Evolutionary conservation across 1,140 invertebrate genomes (phyloP), one percentile per base, ranked within the genome.

Genomic region (Pomacea maculata): DNA sequence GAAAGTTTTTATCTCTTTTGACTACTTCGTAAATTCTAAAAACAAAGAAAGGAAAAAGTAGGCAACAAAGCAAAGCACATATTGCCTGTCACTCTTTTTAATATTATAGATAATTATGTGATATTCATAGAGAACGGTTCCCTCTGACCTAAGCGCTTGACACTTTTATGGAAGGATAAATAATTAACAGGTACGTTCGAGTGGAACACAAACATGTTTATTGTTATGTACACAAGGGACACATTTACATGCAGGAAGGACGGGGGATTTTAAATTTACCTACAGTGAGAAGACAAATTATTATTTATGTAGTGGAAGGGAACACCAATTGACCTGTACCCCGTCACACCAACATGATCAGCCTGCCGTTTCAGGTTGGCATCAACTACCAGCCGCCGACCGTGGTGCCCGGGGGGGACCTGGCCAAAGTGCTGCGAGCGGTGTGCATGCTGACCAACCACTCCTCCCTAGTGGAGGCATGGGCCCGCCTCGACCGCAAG

Each of bases 351-450:
- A 6, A 45, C 34, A 4, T 6, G 34, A 6, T 45, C 34, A 4
- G 34, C 34, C 34, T 45, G 0, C 6, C 34, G 34, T 12, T 57
- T 5, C 65, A 78, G 76, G 76, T 78, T 25, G 63, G 64, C 65
- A 78, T 78, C 64, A 78, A 67, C 76, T 67, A 67, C 64, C 76
- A 78, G 64, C 63, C 76, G 14, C 76, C 76, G n/a, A 78, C 76
- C 7, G 76, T 67, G 9, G 76, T 78, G 4, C 76, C 76, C n/a
- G 86, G 87, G 29, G 95, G 95, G 61, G 96, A 97, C 91, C 91
- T 97, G 84, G 96, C 96, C 57, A 85, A 86, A 95, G 88, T 89
- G 6, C 85, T 87, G 81, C 81, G 89, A 54, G 89, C 89, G 73
- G 85, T 54, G 29, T 19, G 15, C 76, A 78, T 78, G 76, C 15